phyloP scores from a whole-genome alignment of 2,113 vertebrate genomes.

The Neoarius graeffei region DNA sequence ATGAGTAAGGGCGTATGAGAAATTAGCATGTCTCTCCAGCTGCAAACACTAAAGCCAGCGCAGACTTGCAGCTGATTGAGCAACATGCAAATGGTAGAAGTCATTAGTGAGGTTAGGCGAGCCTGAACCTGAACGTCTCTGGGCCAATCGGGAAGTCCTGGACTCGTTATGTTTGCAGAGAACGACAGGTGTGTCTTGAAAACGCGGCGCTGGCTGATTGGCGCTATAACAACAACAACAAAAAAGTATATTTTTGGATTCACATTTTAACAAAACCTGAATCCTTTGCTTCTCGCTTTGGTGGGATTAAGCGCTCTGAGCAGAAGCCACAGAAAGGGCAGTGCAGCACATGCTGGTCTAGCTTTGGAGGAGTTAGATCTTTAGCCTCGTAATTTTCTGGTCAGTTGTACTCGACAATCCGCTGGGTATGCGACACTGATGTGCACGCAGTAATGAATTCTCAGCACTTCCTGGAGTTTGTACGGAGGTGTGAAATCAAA shows the following conservation, averaged over 20 bases:
- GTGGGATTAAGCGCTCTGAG: neutral
- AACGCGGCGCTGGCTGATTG: neutral
- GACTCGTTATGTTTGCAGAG: neutral
- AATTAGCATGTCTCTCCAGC: slow-evolving; percentile 42
- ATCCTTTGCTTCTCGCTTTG: neutral
- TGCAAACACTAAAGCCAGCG: neutral
- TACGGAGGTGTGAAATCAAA: slow-evolving; percentile 51
- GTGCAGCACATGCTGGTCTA: neutral
- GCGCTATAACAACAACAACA: neutral
- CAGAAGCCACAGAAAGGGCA: neutral
- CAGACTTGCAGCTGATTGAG: slow-evolving; percentile 25
- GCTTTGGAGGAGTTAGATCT: slow-evolving; percentile 21
- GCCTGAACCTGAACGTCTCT: neutral
- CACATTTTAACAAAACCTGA: slow-evolving; percentile 6
- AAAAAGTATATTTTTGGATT: neutral
- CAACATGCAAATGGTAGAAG: slow-evolving; percentile 1
- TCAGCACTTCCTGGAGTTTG: slow-evolving; percentile 32
- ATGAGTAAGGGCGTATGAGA: slow-evolving; percentile 4
- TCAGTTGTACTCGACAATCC: slow-evolving; percentile 26
- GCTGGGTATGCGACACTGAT: slow-evolving; percentile 10
- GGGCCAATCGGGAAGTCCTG: neutral
- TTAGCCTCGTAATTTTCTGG: slow-evolving; percentile 28
- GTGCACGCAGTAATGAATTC: slow-evolving; percentile 34
- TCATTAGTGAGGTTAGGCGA: slow-evolving; percentile 1
- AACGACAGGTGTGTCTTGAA: neutral